These are phyloP conservation scores for Virgularia gustaviana DNA, from an alignment of 92 coral and sea anemone genomes.

Conservation along the genomic window DNA sequence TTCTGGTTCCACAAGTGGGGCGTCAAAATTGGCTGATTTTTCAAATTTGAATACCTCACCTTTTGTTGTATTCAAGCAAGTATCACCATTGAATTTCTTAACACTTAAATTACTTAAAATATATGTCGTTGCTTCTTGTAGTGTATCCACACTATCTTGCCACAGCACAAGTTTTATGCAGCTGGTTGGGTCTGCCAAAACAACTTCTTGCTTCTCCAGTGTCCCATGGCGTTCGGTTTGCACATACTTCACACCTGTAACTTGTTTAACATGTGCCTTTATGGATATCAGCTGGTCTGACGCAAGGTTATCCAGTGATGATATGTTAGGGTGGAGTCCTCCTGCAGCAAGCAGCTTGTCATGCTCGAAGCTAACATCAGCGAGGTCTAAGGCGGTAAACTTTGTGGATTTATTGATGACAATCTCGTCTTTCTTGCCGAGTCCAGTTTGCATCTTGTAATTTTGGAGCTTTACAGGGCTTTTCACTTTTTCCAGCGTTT, in stretches of 20 bases:
- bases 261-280: background rate
- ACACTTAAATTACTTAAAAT: background rate
- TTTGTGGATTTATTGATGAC: background rate
- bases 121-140: background rate
- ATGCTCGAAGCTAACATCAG: background rate
- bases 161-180: background rate
- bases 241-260: background rate
- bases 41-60: background rate
- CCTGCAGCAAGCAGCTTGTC: background rate
- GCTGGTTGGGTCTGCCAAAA: background rate
- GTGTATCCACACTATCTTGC: background rate
- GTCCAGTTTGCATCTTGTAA: background rate
- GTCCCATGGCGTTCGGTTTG: background rate
- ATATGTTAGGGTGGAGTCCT: background rate
- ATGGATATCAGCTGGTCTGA: background rate
- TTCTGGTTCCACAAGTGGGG: no score
- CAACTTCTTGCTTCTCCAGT: background rate
- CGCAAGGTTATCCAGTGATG: background rate
- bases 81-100: background rate
- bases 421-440: background rate
- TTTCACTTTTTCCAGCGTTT: slow-evolving; percentile 4
- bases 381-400: background rate
- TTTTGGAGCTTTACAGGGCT: background rate
- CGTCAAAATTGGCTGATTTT: no score
- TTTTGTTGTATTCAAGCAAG: background rate